Percentiles rank a stretch among this genome's conserved stretches.
These are phyloP conservation scores for Phoenicopterus ruber DNA, from an alignment of 2,113 vertebrate species.

Conservation along the genomic window DNA sequence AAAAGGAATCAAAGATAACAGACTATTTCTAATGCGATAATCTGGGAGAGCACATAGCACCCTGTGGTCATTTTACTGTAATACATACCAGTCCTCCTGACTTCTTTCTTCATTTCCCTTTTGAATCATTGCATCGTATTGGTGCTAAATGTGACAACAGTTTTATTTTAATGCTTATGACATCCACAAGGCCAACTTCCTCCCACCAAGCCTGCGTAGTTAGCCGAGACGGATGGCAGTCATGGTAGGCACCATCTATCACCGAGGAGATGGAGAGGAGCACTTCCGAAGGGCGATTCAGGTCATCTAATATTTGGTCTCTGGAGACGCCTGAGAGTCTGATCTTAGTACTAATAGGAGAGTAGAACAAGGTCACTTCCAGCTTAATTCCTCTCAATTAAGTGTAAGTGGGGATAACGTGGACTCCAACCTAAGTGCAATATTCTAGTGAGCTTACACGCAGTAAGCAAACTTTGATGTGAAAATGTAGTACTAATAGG, in stretches of 20 bases:
- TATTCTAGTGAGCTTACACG: neutral
- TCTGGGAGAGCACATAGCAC: neutral
- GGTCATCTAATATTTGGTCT: neutral
- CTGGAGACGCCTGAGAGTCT: neutral
- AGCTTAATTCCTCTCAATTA: neutral
- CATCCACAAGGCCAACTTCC: neutral
- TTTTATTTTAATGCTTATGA: neutral
- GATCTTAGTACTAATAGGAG: neutral
- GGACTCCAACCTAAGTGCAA: slow-evolving; percentile 1
- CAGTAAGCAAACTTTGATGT: neutral
- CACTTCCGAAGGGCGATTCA: neutral
- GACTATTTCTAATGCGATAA: slow-evolving; percentile 2
- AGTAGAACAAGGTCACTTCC: neutral
- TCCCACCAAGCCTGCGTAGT: neutral
- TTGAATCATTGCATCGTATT: neutral
- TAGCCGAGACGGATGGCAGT: neutral
- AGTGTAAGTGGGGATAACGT: neutral
- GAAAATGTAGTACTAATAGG: neutral
- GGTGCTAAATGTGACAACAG: neutral
- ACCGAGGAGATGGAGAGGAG: neutral
- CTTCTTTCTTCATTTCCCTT: neutral
- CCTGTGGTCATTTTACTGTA: neutral
- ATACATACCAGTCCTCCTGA: neutral
- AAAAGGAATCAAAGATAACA: neutral
- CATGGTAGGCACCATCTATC: neutral